phyloP scores from a whole-genome alignment of 2,113 vertebrate genomes.

The Rhizomys pruinosus region DNA sequence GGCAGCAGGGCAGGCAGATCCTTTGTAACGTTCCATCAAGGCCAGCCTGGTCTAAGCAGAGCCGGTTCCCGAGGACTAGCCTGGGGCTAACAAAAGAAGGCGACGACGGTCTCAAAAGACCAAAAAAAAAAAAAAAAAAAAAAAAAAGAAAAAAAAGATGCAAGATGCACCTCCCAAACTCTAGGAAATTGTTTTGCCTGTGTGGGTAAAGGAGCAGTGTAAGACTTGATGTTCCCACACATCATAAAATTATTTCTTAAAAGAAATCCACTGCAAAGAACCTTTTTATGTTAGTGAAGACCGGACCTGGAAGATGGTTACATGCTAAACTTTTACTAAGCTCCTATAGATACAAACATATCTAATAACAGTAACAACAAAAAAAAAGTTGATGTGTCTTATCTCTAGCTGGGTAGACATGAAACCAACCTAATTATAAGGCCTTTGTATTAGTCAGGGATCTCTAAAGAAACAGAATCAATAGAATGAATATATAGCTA shows the following conservation, averaged over 20 bases:
- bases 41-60: no score
- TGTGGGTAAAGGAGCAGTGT: background rate
- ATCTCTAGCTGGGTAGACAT: background rate
- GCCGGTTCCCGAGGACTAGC: no score
- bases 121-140: no score
- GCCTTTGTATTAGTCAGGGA: no score
- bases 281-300: background rate
- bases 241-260: background rate
- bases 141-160: no score
- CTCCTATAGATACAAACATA: background rate
- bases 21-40: no score
- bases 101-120: no score
- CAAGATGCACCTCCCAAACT: constrained; percentile 2
- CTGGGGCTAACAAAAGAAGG: no score
- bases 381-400: background rate
- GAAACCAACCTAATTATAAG: background rate
- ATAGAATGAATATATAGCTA: no score
- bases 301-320: background rate
- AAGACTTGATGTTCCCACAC: background rate
- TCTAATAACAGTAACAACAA: background rate
- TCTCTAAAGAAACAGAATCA: no score
- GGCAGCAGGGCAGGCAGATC: no score
- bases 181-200: background rate
- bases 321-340: background rate
- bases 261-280: background rate